phyloP scores from a whole-genome alignment of 1,140 invertebrate genomes.

The Drosophila persimilis region DNA sequence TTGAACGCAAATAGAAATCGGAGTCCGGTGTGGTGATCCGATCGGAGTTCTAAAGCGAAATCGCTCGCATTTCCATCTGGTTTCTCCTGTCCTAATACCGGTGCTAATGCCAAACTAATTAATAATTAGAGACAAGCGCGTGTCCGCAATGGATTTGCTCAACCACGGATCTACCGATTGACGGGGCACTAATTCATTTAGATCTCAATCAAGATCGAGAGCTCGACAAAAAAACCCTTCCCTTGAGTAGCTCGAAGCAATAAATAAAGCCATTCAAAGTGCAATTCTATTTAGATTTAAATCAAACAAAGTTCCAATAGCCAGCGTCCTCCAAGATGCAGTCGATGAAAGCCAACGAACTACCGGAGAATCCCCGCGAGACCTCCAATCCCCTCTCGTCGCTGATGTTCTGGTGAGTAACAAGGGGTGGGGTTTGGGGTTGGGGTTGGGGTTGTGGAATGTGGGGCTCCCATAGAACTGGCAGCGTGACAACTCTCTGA shows the following conservation, averaged over 20 bases:
- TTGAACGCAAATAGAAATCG: slow-evolving; percentile 22
- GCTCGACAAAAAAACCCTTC: slow-evolving; percentile 14
- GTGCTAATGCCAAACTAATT: slow-evolving; percentile 67
- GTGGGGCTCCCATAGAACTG: neutral
- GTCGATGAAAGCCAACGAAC: slow-evolving; percentile 69
- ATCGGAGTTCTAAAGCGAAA: neutral
- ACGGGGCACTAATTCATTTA: slow-evolving; percentile 58
- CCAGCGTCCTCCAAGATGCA: slow-evolving; percentile 46
- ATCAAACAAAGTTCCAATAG: slow-evolving; percentile 17
- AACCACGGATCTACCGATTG: neutral
- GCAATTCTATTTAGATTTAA: slow-evolving; percentile 36
- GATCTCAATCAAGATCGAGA: neutral
- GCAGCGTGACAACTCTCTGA: slow-evolving; percentile 29
- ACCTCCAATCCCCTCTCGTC: slow-evolving; percentile 63
- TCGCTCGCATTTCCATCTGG: slow-evolving; percentile 21
- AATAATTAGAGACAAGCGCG: slow-evolving; percentile 66
- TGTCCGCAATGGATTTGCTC: slow-evolving; percentile 30
- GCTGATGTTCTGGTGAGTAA: slow-evolving; percentile 66
- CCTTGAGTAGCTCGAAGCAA: slow-evolving; percentile 16
- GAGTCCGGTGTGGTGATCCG: slow-evolving; percentile 6
- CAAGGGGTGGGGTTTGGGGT: too few species aligned
- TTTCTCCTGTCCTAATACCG: neutral
- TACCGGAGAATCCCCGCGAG: slow-evolving; percentile 68
- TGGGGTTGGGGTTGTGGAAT: neutral
- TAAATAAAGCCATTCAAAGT: slow-evolving; percentile 10